Base-by-base conservation (phyloP, 2,113 vertebrate genomes). In the Melierax canorus region DNA sequence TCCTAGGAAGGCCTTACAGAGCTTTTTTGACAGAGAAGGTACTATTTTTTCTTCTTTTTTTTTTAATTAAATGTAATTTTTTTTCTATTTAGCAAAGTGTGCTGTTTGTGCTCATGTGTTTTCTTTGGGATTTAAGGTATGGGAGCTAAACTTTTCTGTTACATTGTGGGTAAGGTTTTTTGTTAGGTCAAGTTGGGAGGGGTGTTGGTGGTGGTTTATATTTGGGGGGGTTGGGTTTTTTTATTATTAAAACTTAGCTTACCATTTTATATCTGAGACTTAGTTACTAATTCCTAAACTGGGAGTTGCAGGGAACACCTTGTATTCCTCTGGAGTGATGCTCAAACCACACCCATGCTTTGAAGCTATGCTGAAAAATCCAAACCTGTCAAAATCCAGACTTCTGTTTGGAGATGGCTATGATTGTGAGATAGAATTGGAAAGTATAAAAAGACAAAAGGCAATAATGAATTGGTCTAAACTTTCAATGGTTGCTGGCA, bases 1-100 rank as follows among this genome's bases (percentile, higher is more conserved):
- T 96, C 99, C 99, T 18, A 99, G 99, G 97, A 99, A 99, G 82
- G 99, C 99, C 29, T 97, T 99, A 48, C 99, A 99, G 96, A 99
- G 99, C 11, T 99, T 99, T 98, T 99, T 99, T 91, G 99, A 99
- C 93, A 98, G 99, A 97, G 99, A 99, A 98, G 99, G 99, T 99
- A 92, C 20, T 22, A 13, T 9, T 55, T 74, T 73, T 26, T 71
- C 36, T 12, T 45, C 38, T 66, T 12, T 48, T 48, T 13, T 36
- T 36, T 78, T 45, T 11, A 2, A n/a, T 60, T 45, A 36, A n/a
- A 32, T n/a, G 17, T 32, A 17, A 8, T 26, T 19, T 48, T 46
- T 27, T 27, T 55, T 30, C 18, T 22, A 0, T 60, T 96, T 76
- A 67, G 26, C 12, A 15, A 50, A 77, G 12, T 56, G 46, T 73